These are phyloP conservation scores for Pycnonotus jocosus DNA, from an alignment of 2,113 vertebrate species.

Conservation along the genomic window DNA sequence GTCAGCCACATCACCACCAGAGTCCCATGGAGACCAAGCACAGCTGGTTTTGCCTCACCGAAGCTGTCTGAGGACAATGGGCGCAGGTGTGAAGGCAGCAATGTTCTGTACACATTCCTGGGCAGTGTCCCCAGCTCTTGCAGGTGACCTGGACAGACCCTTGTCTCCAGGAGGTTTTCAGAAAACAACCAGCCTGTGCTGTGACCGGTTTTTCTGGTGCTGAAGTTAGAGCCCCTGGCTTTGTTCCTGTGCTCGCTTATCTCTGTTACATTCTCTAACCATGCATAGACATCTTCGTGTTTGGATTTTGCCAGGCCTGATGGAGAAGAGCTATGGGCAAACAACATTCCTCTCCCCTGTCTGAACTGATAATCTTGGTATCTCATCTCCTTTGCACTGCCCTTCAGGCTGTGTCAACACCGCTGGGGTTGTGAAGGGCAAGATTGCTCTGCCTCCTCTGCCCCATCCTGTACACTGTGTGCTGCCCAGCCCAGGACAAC, in stretches of 20 bases:
- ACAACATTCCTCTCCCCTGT: slow-evolving; percentile 36
- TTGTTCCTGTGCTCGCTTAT: not conserved
- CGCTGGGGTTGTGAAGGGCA: not conserved
- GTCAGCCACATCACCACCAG: not conserved
- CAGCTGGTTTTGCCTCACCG: not conserved
- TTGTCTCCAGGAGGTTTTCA: not conserved
- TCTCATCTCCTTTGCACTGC: not conserved
- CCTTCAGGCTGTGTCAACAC: slow-evolving; percentile 33
- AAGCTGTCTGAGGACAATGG: not conserved
- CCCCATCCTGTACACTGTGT: not conserved
- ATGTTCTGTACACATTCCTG: not conserved
- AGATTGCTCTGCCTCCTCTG: not conserved
- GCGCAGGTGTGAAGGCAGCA: not conserved
- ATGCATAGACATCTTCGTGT: not conserved
- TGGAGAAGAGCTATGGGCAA: slow-evolving; percentile 36
- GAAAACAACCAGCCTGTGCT: not conserved
- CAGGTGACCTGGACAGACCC: not conserved
- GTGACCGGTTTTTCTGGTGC: not conserved
- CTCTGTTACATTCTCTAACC: not conserved
- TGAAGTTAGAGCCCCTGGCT: not conserved
- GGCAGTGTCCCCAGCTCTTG: not conserved
- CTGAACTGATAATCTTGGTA: slow-evolving; percentile 21
- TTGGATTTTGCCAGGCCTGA: slow-evolving; percentile 19
- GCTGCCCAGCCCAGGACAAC: not conserved
- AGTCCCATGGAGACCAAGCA: not conserved